These are phyloP conservation scores for Polyommatus iphigenia DNA, from an alignment of 2,888 invertebrate genomes.

Conservation along the genomic window DNA sequence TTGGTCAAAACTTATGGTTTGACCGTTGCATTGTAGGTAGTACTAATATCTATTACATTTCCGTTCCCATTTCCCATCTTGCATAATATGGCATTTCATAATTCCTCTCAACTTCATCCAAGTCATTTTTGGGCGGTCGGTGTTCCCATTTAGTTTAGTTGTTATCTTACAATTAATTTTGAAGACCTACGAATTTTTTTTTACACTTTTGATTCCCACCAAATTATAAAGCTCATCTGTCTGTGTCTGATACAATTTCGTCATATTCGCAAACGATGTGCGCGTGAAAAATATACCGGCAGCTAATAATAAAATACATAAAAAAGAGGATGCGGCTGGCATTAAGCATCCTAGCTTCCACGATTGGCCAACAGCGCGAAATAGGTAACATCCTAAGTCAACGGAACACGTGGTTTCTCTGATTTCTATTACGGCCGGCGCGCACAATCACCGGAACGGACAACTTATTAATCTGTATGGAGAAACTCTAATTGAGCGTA, in stretches of 20 bases:
- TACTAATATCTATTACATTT: not conserved
- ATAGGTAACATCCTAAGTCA: conserved; percentile 17
- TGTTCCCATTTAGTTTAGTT: not conserved
- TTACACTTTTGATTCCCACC: no score
- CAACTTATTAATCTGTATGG: conserved; percentile 17
- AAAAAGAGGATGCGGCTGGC: conserved; percentile 4
- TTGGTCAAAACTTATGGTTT: not conserved
- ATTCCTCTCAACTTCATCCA: not conserved
- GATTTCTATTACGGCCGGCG: conserved; percentile 25
- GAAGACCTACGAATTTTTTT: no score
- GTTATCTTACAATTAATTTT: no score
- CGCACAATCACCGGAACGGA: conserved; percentile 26
- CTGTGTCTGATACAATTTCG: not conserved
- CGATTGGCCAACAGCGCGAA: conserved; percentile 13
- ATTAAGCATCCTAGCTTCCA: conserved; percentile 2
- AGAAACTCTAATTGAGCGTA: conserved; percentile 26
- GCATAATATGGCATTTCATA: not conserved
- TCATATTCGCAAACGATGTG: not conserved
- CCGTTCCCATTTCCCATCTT: not conserved
- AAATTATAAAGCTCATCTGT: no score
- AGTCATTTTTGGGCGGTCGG: not conserved
- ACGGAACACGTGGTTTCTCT: conserved; percentile 30
- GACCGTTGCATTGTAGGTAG: not conserved
- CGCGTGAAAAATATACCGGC: not conserved
- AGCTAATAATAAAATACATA: conserved; percentile 11